phyloP scores from a whole-genome alignment of 2,888 invertebrate genomes.

The Pristionchus mayeri region DNA sequence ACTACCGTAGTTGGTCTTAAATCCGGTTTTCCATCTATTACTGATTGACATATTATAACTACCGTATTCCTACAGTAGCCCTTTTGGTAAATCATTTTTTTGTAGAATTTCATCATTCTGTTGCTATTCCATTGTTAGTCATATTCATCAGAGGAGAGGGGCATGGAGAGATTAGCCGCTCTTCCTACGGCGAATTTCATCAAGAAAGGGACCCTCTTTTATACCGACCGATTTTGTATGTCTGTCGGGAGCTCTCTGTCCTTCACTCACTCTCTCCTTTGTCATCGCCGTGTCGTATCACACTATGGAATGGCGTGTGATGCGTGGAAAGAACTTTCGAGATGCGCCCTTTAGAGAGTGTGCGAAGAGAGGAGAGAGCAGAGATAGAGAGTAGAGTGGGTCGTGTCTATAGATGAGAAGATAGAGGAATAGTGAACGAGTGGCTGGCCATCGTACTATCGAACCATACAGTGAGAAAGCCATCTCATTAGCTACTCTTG shows the following conservation, averaged over 20 bases:
- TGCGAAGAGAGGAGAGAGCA: not conserved
- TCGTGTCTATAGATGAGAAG: not conserved
- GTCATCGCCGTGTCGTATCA: not conserved
- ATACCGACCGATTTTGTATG: slow-evolving; percentile 11
- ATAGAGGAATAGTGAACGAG: not conserved
- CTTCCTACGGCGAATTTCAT: slow-evolving; percentile 63
- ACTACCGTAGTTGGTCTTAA: not conserved
- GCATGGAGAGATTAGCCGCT: slow-evolving; percentile 57
- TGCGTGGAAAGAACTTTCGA: slow-evolving; percentile 25
- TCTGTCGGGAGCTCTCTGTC: not conserved
- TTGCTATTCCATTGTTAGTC: slow-evolving; percentile 33
- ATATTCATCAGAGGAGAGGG: slow-evolving; percentile 40
- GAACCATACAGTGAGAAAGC: not conserved
- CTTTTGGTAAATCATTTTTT: not conserved
- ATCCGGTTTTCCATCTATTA: not conserved
- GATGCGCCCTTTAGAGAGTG: slow-evolving; percentile 24
- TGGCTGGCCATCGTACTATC: slow-evolving; percentile 20
- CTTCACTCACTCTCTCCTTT: not conserved
- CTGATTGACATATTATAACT: not conserved
- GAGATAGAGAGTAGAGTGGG: not conserved
- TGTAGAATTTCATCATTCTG: not conserved
- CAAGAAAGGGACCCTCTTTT: slow-evolving; percentile 35
- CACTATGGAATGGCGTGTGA: slow-evolving; percentile 41
- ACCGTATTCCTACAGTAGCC: not conserved
- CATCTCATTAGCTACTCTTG: slow-evolving; percentile 2